Conservation (phyloP, 1,140 invertebrate genomes). For the Saccostrea echinata region DNA sequence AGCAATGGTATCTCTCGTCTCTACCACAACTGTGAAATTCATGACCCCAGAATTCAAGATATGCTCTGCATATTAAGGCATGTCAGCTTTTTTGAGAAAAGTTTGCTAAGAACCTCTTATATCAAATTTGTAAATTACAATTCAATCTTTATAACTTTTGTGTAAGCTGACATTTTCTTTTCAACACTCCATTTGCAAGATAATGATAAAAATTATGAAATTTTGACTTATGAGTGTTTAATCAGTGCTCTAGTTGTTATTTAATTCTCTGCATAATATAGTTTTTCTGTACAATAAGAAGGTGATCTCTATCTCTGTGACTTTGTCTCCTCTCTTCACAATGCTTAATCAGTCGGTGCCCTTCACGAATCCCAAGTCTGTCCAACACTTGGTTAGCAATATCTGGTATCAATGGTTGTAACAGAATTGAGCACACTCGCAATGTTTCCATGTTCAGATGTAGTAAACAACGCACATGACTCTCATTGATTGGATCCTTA, state of each 20-base stretch:
- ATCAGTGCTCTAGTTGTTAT: neutral
- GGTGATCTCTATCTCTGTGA: neutral
- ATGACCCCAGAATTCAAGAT: too few relatives aligned
- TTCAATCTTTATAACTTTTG: too few relatives aligned
- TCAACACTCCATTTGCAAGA: too few relatives aligned
- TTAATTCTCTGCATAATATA: conserved; percentile 26
- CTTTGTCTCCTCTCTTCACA: neutral
- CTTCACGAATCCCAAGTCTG: conserved; percentile 74
- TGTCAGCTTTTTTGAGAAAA: too few relatives aligned
- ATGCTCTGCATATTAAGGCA: too few relatives aligned
- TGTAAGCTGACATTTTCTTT: too few relatives aligned
- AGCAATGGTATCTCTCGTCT: too few relatives aligned
- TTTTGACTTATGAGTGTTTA: too few relatives aligned
- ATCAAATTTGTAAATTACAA: too few relatives aligned
- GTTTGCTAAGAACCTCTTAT: too few relatives aligned
- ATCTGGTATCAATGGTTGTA: conserved; percentile 89
- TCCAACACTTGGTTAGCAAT: conserved; percentile 83
- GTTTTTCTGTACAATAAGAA: neutral
- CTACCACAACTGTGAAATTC: too few relatives aligned
- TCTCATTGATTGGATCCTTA: conserved; percentile 78
- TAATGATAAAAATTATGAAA: too few relatives aligned
- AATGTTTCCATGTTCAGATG: conserved; percentile 91
- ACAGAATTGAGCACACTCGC: conserved; percentile 74
- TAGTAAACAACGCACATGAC: conserved; percentile 87
- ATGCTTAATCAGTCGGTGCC: conserved; percentile 54